phyloP scores from a whole-genome alignment of 1,140 invertebrate genomes.

The Cyphomyrmex costatus region DNA sequence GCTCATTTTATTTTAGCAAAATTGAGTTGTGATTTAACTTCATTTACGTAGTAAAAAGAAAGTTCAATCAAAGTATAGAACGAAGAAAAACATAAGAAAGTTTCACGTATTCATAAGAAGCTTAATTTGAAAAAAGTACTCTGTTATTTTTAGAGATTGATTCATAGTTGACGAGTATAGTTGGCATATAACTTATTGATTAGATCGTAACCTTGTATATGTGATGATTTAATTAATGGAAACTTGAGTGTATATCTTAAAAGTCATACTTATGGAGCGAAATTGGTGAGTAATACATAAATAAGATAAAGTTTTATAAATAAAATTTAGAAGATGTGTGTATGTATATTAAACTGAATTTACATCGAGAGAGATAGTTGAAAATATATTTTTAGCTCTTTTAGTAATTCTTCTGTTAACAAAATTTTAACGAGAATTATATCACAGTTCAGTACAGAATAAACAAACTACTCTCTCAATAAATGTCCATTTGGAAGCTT shows the following conservation, averaged over 20 bases:
- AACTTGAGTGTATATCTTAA: background rate
- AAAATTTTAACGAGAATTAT: background rate
- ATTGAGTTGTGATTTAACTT: background rate
- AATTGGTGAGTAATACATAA: background rate
- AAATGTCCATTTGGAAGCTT: background rate
- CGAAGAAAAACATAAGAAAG: background rate
- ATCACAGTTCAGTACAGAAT: background rate
- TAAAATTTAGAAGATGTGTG: background rate
- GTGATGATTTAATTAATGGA: constrained; percentile 9
- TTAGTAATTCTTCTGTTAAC: background rate
- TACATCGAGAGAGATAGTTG: too few relatives aligned
- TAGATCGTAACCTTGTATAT: background rate
- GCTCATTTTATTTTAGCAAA: constrained; percentile 7
- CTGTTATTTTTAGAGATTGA: background rate
- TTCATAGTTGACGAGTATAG: background rate
- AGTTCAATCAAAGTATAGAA: background rate
- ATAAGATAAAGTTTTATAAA: background rate
- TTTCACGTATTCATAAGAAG: background rate
- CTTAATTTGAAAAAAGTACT: background rate
- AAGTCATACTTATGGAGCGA: background rate
- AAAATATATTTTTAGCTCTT: background rate
- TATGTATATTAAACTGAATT: constrained; percentile 5
- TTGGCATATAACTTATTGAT: constrained; percentile 19
- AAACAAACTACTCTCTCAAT: background rate
- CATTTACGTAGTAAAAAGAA: background rate